Conservation (phyloP, 2,797 vertebrate species). For the Coranthus polyacanthus region DNA sequence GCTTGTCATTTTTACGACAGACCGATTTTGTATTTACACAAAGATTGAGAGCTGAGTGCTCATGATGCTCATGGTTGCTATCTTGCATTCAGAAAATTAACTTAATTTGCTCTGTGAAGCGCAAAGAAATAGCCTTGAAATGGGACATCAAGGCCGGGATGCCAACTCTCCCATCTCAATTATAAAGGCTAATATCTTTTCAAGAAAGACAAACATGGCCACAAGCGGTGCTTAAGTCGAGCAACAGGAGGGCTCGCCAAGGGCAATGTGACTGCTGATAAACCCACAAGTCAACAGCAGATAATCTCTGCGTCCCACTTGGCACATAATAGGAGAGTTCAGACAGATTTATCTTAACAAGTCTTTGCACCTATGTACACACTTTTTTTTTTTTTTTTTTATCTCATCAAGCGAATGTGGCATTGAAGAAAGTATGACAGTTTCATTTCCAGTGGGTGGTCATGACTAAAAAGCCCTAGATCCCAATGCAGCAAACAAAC, state of each 20-base stretch:
- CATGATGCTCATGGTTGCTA: slow-evolving; percentile 48
- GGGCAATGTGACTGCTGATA: slow-evolving; percentile 77
- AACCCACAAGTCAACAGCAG: slow-evolving; percentile 74
- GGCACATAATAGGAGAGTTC: slow-evolving; percentile 79
- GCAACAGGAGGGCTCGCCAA: slow-evolving; percentile 72
- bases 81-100: slow-evolving; percentile 46
- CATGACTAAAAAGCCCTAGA: slow-evolving; percentile 58
- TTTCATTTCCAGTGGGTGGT: slow-evolving; percentile 71
- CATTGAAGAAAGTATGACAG: slow-evolving; percentile 68
- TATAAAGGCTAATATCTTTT: slow-evolving; percentile 72
- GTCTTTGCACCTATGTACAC: slow-evolving; percentile 63
- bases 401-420: slow-evolving; percentile 59
- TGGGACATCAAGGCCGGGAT: slow-evolving; percentile 53
- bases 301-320: slow-evolving; percentile 78
- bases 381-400: slow-evolving; percentile 24
- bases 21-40: slow-evolving; percentile 70
- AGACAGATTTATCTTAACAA: slow-evolving; percentile 70
- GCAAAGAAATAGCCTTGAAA: slow-evolving; percentile 57
- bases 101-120: slow-evolving; percentile 46
- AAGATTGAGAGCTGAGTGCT: slow-evolving; percentile 54
- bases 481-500: slow-evolving; percentile 58
- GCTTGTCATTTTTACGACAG: slow-evolving; percentile 65
- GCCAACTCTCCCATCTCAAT: slow-evolving; percentile 63
- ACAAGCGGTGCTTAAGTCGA: slow-evolving; percentile 71
- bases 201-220: slow-evolving; percentile 72